Base-by-base conservation (phyloP, 2,113 vertebrate species). In the Cnemophilus loriae region DNA sequence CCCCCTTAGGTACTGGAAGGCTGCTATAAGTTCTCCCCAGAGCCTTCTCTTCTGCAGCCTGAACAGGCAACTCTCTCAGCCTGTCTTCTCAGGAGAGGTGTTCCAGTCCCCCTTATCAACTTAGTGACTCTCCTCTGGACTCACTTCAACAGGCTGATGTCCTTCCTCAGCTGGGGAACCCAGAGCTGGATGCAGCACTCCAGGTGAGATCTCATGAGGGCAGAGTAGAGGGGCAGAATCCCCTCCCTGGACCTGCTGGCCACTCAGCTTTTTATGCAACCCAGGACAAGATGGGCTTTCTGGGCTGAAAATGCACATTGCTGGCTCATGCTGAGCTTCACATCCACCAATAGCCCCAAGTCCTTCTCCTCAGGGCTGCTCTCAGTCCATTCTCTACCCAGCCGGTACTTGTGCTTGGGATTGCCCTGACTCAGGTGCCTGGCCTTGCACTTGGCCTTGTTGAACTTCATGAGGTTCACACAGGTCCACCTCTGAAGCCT, bases 281-380 rank as follows among this genome's bases (percentile, higher is more conserved):
- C 30, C 52, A 74, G 27, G 44, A 52, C 37, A 33, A 37, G 13
- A 10, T 46, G 53, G 59, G 33, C 22, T 81, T 23, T 65, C 44
- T 52, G 23, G 27, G 23, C 16, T 59, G 33, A 7, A 67, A 24
- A 30, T 20, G 11, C 23, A 60, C 0, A 0, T 60, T 67, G 5
- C 13, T 0, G 0, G 6, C 28, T 67, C 23, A 7, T 39, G 13
- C 14, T 1, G 3, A 75, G 19, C 13, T 67, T 52, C n/a, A n/a
- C 37, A 26, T 46, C 28, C 46, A 59, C 23, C 19, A 52, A 24
- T 2, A 33, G 3, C 13, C 22, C 3, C 44, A 67, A 59, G 32
- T 23, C 24, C 33, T 57, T 65, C 35, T 65, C 32, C 50, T 59
- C 37, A 50, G 37, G 52, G 18, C 22, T 67, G 16, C 33, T 33